Evolutionary conservation across 2,888 invertebrate species (phyloP), one percentile per base, ranked within the genome.

Genomic region (Ellobium chinense): DNA sequence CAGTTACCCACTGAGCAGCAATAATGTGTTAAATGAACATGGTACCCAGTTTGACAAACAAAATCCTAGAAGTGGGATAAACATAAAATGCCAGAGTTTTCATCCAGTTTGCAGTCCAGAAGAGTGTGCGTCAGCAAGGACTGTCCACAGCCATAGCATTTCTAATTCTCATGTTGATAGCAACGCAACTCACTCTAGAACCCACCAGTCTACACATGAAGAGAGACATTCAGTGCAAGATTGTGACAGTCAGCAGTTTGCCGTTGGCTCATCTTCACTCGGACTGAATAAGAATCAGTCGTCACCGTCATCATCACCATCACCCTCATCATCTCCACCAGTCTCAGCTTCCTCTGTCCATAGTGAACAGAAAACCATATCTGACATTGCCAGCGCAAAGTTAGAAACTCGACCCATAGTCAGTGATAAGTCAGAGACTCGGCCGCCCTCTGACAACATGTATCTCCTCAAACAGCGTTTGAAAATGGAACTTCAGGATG

Each of bases 401-500:
- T 60, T 37, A 21, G 39, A 73, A 27, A 73, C 29, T 18, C 12
- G 62, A 37, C 0, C 39, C n/a, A n/a, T n/a, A n/a, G n/a, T n/a
- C n/a, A 62, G 4, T 62, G 73, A 73, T 62, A 73, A 21, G 37
- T 60, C 60, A 21, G 39, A 73, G n/a, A 73, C 29, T 18, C 12
- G 62, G 36, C 0, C 39, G 21, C 29, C 27, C 1, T n/a, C n/a
- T n/a, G 73, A 73, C 1, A 29, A n/a, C 14, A 27, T 62, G 73
- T 39, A 56, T 21, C 21, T 62, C 0, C 12, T n/a, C 60, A 24
- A 73, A 18, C 60, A 73, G n/a, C 60, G 73, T 21, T 27, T 73
- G 3, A 73, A 73, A 34, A 21, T 70, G 56, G 70, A 70, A 56
- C 70, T 46, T 34, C 73, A 37, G 14, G 72, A 72, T 58, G 24